Evolutionary conservation across 1,140 invertebrate genomes (phyloP).

Genomic region (Drosophila ananassae): DNA sequence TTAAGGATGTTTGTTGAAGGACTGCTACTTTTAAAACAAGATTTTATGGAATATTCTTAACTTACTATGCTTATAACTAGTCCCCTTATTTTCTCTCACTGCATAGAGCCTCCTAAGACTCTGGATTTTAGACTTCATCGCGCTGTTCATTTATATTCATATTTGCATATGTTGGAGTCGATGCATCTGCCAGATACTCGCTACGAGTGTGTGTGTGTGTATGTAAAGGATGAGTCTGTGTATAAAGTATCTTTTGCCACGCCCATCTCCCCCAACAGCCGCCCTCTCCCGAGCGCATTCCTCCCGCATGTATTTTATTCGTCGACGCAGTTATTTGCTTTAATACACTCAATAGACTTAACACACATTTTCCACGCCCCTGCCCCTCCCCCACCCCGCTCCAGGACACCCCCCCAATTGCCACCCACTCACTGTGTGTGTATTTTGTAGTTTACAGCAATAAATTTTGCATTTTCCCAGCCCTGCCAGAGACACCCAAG

Average conservation of each 20-base stretch:
- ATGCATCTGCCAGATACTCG: conserved; percentile 39
- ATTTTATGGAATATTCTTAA: too few relatives aligned
- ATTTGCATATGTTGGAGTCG: conserved; percentile 65
- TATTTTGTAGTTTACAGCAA: conserved; percentile 74
- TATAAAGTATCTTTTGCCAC: conserved; percentile 56
- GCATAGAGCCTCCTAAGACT: neutral
- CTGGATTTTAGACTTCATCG: conserved; percentile 51
- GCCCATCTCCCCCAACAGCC: neutral
- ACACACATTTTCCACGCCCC: conserved; percentile 78
- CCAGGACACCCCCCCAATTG: neutral
- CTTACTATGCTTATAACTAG: neutral
- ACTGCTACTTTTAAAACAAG: too few relatives aligned
- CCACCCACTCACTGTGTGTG: conserved; percentile 25
- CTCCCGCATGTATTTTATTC: conserved; percentile 70
- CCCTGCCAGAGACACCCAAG: conserved; percentile 60
- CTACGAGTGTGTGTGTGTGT: neutral
- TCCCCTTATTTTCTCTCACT: neutral
- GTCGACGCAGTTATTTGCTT: conserved; percentile 80
- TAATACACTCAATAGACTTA: conserved; percentile 83
- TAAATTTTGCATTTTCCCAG: conserved; percentile 80
- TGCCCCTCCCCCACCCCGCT: too few relatives aligned
- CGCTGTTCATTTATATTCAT: conserved; percentile 81
- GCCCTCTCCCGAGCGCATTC: conserved; percentile 18
- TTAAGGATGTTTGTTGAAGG: too few relatives aligned
- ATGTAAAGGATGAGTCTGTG: conserved; percentile 17